These are phyloP conservation scores for Bombus waltoni DNA, from an alignment of 1,140 invertebrate genomes.

Conservation along the genomic window DNA sequence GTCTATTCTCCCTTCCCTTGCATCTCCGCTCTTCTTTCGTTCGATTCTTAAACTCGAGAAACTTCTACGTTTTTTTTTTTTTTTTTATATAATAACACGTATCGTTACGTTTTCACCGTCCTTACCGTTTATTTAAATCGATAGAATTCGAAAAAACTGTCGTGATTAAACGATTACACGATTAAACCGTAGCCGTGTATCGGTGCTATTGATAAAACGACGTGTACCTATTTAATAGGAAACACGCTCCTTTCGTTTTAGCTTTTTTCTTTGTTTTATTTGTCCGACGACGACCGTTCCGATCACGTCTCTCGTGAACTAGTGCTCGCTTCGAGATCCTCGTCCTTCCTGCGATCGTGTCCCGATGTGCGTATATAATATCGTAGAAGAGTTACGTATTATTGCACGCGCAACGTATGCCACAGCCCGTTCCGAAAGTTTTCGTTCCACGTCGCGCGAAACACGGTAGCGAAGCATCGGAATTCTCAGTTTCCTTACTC, in stretches of 20 bases:
- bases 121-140: conserved; percentile 20
- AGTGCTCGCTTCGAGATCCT: conserved; percentile 10
- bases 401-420: not conserved
- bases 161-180: conserved; percentile 41
- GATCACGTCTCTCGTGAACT: not conserved
- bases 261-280: not conserved
- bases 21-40: not conserved
- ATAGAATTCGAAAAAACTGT: conserved; percentile 27
- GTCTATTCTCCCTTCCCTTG: not conserved
- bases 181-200: conserved; percentile 28
- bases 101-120: not conserved
- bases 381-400: not conserved
- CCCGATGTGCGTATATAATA: conserved; percentile 2
- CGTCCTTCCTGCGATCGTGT: not conserved
- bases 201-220: not conserved
- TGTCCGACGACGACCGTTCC: conserved; percentile 2
- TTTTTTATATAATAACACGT: not conserved
- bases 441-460: not conserved
- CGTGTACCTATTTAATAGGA: conserved; percentile 32
- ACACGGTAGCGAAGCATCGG: not conserved
- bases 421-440: conserved; percentile 24
- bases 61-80: not conserved
- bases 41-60: not conserved
- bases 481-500: not conserved
- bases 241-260: conserved; percentile 2